Conservation (phyloP, 2,113 vertebrate genomes). For the Manacus vitellinus region DNA sequence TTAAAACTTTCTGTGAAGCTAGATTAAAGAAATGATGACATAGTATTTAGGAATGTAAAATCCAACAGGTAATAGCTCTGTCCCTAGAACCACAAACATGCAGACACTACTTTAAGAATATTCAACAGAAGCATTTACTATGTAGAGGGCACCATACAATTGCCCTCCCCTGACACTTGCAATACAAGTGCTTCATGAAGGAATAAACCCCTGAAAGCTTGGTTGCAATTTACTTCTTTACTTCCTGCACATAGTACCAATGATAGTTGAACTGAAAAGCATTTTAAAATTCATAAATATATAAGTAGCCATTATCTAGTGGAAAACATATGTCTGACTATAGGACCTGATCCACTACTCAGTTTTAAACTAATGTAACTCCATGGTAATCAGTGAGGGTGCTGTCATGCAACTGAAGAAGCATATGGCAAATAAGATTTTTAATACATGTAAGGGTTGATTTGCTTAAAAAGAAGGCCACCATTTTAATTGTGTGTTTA, state of each 20-base stretch:
- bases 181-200: slow-evolving; percentile 36
- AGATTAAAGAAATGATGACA: background rate
- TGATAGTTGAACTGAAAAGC: slow-evolving; percentile 58
- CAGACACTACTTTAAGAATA: background rate
- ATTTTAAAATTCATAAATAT: slow-evolving; percentile 70
- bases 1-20: background rate
- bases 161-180: slow-evolving; percentile 7
- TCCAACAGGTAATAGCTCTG: background rate
- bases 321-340: slow-evolving; percentile 34
- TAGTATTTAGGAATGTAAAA: background rate
- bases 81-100: background rate
- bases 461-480: background rate
- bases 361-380: slow-evolving; percentile 45
- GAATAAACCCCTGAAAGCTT: slow-evolving; percentile 63
- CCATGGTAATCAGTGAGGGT: background rate
- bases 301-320: slow-evolving; percentile 66
- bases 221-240: slow-evolving; percentile 66
- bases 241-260: slow-evolving; percentile 55
- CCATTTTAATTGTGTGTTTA: background rate
- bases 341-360: slow-evolving; percentile 10
- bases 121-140: slow-evolving; percentile 49
- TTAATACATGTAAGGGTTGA: background rate
- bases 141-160: slow-evolving; percentile 27
- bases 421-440: background rate
- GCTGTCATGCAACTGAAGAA: background rate